These are phyloP conservation scores for Protomyctophum bolini DNA, from an alignment of 2,113 vertebrate species.

Conservation along the genomic window DNA sequence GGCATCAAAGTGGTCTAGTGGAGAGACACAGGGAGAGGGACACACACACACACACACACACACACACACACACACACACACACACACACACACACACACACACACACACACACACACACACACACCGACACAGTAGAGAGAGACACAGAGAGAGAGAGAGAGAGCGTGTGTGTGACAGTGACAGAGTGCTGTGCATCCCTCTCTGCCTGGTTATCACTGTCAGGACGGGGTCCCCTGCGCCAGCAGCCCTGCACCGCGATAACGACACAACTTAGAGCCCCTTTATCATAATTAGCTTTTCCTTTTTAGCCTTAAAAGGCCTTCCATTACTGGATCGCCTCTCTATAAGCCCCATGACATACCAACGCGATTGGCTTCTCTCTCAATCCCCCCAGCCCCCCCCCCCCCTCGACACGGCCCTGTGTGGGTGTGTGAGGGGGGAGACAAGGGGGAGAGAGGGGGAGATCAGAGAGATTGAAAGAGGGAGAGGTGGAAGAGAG, in stretches of 20 bases:
- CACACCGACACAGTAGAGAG: constrained; percentile 30
- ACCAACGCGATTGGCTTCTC: constrained; percentile 69
- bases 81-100: neutral
- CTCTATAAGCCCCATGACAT: constrained; percentile 74
- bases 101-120: too few species aligned
- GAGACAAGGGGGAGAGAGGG: too few species aligned
- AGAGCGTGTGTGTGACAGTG: constrained; percentile 76
- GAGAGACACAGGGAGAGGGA: neutral
- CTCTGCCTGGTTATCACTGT: constrained; percentile 80
- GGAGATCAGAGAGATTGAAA: constrained; percentile 13
- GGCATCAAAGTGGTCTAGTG: neutral
- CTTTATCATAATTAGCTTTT: constrained; percentile 87
- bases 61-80: too few species aligned
- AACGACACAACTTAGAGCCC: constrained; percentile 81
- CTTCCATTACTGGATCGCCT: constrained; percentile 78
- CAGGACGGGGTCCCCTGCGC: constrained; percentile 78
- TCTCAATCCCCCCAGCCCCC: constrained; percentile 47
- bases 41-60: constrained; percentile 11
- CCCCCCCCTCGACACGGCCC: constrained; percentile 16
- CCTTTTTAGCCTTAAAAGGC: constrained; percentile 81
- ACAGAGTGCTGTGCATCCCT: constrained; percentile 72
- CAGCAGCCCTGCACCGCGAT: constrained; percentile 78
- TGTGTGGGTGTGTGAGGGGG: too few species aligned
- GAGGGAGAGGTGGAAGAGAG: neutral
- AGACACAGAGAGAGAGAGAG: constrained; percentile 26